Base-by-base conservation (phyloP, 2,888 invertebrate genomes). In the Acrocyrtus sp. region DNA sequence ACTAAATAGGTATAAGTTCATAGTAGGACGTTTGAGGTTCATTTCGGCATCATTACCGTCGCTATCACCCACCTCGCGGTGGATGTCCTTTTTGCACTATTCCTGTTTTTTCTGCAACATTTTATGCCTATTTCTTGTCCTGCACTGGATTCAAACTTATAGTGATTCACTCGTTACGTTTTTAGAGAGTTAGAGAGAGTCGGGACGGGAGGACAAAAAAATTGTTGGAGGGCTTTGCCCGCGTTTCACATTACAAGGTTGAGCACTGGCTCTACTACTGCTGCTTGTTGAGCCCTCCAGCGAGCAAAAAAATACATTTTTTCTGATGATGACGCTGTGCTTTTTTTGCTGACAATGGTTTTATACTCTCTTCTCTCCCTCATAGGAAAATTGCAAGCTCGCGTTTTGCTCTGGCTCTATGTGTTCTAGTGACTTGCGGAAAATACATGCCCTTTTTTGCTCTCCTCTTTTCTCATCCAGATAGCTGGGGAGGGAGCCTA, bases 221-320 rank as follows among this genome's bases (percentile, higher is more conserved):
- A n/a, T n/a, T n/a, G 19, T 29, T 34, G 54, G 61, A 50, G 69
- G 69, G 61, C 69, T 69, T 69, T 69, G 69, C 56, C 69, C 69
- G 60, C 68, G 48, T 50, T 48, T 69, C 69, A 61, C 67, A 24
- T 69, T 62, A 54, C 61, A 69, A 69, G 69, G 69, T 69, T 69
- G 69, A 48, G 48, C 48, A 8, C 34, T 34, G n/a, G n/a, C n/a
- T n/a, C n/a, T n/a, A n/a, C n/a, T n/a, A n/a, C n/a, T n/a, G n/a
- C n/a, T n/a, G n/a, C n/a, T n/a, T n/a, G n/a, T 12, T 34, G 34
- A 60, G 60, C 67, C 69, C 69, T 69, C 69, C 69, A 69, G 69
- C 53, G 34, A 48, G 41, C 24, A 47, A 29, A 54, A 66, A 66
- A 66, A n/a, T n/a, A n/a, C n/a, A n/a, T n/a, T n/a, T n/a, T 19